Evolutionary conservation across 2,113 vertebrate genomes (phyloP).

Genomic region (Merops nubicus): DNA sequence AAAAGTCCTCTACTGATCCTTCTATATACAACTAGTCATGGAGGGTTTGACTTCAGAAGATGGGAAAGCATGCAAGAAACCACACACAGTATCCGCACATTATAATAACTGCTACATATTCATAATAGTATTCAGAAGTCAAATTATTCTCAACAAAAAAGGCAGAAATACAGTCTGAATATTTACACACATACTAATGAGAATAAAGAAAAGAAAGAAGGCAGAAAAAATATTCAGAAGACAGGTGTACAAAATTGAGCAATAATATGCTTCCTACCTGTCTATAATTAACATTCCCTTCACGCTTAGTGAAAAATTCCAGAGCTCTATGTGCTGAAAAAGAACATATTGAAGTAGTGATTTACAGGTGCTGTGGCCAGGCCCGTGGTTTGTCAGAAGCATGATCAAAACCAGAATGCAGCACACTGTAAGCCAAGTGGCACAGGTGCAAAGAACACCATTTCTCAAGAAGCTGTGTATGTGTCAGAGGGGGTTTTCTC

Average conservation of each 20-base stretch:
- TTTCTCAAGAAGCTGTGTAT: neutral
- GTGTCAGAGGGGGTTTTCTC: neutral
- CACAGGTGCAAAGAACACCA: neutral
- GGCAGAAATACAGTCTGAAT: neutral
- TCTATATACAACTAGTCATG: neutral
- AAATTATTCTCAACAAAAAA: neutral
- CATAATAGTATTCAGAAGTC: neutral
- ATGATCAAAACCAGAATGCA: neutral
- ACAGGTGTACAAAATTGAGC: neutral
- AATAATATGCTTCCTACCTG: constrained; percentile 63
- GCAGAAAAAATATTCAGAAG: neutral
- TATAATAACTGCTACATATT: neutral
- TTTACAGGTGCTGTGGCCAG: neutral
- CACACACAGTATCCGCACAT: neutral
- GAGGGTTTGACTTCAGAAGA: neutral
- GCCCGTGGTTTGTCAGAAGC: neutral
- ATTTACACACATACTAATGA: neutral
- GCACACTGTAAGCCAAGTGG: accelerated
- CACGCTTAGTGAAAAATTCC: constrained; percentile 72
- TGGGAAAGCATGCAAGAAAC: neutral
- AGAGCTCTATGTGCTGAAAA: constrained; percentile 80
- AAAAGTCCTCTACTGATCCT: neutral
- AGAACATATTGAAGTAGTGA: constrained; percentile 1
- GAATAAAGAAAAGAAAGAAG: neutral
- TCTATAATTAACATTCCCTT: constrained; percentile 72